Conservation (phyloP, 2,797 vertebrate species). For the Margarornis squamiger region DNA sequence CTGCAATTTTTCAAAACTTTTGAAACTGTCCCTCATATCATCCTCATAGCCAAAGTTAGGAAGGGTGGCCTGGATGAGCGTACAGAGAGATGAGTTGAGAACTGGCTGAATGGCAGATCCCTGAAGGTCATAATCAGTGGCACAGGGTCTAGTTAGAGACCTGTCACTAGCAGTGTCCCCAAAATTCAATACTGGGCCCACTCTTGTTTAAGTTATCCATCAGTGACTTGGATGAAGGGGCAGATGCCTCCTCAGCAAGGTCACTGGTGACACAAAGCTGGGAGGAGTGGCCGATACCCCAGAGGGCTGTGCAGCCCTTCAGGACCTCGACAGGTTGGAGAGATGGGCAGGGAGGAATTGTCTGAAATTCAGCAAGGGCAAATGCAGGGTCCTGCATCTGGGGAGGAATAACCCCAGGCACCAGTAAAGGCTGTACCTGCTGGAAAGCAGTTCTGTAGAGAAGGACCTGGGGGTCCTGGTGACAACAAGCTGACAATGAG, state of each 20-base stretch:
- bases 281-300: neutral
- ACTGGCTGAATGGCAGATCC: neutral
- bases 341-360: neutral
- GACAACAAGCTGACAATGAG: neutral
- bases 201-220: neutral
- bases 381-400: accelerated
- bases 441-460: neutral
- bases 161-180: neutral
- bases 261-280: neutral
- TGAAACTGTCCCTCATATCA: neutral
- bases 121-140: neutral
- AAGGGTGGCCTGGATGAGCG: neutral
- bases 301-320: neutral
- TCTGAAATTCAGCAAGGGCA: neutral
- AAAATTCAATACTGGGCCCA: neutral
- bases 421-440: neutral
- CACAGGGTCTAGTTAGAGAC: neutral
- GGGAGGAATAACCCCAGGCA: neutral
- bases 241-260: neutral
- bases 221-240: neutral
- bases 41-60: neutral
- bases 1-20: neutral
- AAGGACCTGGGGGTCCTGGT: neutral
- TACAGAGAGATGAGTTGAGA: neutral
- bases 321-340: accelerated